Evolutionary conservation across 2,113 vertebrate species (phyloP).

Genomic region (Onychostoma macrolepis): DNA sequence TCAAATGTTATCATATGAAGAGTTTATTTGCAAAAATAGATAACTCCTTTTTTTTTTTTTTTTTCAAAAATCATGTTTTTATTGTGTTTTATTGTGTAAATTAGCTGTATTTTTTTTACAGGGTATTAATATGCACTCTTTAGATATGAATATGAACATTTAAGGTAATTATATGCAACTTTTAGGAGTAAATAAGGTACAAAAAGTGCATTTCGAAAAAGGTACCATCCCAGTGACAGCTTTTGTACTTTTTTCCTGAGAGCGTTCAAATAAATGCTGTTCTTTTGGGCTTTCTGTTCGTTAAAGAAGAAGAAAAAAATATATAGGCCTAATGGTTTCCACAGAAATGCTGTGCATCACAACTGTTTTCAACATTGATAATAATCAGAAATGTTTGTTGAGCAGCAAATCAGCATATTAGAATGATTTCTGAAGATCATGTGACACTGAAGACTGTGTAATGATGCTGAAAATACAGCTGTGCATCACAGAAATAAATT

Average conservation of each 20-base stretch:
- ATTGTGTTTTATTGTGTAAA: too few species aligned
- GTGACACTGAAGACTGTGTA: neutral
- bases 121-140: too few species aligned
- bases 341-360: neutral
- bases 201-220: too few species aligned
- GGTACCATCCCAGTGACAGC: too few species aligned
- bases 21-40: too few species aligned
- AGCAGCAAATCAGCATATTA: neutral
- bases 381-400: neutral
- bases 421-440: neutral
- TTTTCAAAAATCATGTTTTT: too few species aligned
- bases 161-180: too few species aligned
- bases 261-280: neutral
- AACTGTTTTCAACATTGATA: neutral
- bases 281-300: neutral
- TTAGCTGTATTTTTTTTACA: too few species aligned
- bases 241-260: neutral
- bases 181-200: too few species aligned
- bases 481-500: neutral
- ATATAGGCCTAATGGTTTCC: neutral
- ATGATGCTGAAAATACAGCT: neutral
- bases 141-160: too few species aligned
- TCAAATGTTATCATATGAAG: too few species aligned
- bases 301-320: neutral
- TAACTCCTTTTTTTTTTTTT: too few species aligned